phyloP scores from a whole-genome alignment of 2,797 vertebrate genomes.

The Lepus townsendii region DNA sequence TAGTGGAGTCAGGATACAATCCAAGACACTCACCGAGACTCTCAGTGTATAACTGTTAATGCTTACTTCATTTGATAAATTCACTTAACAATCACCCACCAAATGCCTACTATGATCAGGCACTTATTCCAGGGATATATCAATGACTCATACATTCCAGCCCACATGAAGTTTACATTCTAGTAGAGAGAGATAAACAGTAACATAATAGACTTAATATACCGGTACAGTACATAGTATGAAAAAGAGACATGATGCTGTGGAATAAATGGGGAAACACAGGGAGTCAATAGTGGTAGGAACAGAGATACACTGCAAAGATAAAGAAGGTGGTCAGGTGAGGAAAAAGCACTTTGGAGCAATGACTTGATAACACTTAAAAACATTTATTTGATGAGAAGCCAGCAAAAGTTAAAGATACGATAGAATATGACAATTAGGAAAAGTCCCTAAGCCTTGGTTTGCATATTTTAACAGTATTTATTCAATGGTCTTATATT shows the following conservation, averaged over 20 bases:
- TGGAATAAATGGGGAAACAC: background rate
- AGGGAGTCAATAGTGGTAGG: background rate
- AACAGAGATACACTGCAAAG: rapidly evolving
- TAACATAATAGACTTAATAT: background rate
- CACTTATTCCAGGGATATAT: background rate
- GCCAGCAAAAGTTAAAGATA: background rate
- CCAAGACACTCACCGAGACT: background rate
- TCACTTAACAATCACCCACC: background rate
- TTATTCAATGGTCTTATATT: background rate
- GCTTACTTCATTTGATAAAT: background rate
- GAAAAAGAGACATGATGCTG: background rate
- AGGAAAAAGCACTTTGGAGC: background rate
- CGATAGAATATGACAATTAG: background rate
- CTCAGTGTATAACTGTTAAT: background rate
- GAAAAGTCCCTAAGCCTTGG: background rate
- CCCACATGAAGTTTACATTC: background rate
- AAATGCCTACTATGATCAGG: background rate
- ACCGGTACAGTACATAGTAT: background rate
- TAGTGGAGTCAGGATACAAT: background rate
- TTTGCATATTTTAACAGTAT: background rate
- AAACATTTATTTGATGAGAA: background rate
- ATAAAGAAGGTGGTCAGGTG: rapidly evolving
- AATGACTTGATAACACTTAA: background rate
- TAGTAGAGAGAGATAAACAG: background rate
- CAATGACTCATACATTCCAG: background rate